phyloP scores from a whole-genome alignment of 2,113 vertebrate genomes.

The Neolamprologus toae region DNA sequence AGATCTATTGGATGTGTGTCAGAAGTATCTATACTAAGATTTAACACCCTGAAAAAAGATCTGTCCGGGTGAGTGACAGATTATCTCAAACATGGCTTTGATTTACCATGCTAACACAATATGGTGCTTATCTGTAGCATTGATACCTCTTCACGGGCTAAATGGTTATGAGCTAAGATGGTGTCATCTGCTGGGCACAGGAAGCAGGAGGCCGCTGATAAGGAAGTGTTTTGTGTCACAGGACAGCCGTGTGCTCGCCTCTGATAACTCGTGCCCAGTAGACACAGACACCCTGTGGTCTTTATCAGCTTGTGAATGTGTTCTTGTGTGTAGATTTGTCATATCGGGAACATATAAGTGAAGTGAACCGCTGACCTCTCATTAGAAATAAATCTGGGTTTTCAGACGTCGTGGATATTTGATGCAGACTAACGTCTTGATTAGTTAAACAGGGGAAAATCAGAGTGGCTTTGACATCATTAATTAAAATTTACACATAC shows the following conservation, averaged over 20 bases:
- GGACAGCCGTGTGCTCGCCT: neutral
- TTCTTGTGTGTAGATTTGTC: neutral
- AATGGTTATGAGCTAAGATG: neutral
- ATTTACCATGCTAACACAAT: neutral
- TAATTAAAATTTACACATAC: neutral
- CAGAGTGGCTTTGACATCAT: neutral
- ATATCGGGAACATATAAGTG: neutral
- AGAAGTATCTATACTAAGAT: neutral
- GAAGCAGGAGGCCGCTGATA: conserved; percentile 47
- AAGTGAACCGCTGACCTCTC: neutral
- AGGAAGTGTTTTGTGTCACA: conserved; percentile 48
- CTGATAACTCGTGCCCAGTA: neutral
- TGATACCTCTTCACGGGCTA: neutral
- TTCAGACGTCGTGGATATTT: neutral
- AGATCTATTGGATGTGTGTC: neutral
- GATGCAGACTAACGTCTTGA: neutral
- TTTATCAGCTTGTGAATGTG: neutral
- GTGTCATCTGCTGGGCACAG: conserved; percentile 34
- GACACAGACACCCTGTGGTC: neutral
- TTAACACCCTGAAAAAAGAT: neutral
- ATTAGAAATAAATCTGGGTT: neutral
- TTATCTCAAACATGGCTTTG: neutral
- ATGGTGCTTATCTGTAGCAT: neutral
- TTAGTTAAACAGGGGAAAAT: neutral
- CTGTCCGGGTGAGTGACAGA: neutral